These are phyloP conservation scores for Pocillopora verrucosa DNA, from an alignment of 64 coral and sea anemone species.

Conservation along the genomic window DNA sequence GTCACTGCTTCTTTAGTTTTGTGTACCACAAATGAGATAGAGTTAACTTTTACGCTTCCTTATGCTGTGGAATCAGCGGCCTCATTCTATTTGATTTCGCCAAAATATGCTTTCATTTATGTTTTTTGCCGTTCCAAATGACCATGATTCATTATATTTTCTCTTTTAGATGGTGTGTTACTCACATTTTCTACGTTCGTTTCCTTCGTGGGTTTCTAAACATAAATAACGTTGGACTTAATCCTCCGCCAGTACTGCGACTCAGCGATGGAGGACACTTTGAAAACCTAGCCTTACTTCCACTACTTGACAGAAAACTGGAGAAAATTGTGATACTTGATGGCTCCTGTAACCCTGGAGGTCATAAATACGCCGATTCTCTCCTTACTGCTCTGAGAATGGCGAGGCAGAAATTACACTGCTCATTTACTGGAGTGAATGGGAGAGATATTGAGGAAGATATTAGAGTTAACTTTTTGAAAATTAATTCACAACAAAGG, in stretches of 20 bases:
- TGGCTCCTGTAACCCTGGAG: constrained; percentile 6
- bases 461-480: constrained; percentile 22
- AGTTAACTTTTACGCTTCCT: no score
- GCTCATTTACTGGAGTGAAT: constrained; percentile 1
- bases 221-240: neutral
- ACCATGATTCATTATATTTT: neutral
- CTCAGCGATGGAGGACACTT: constrained; percentile 67
- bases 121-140: no score
- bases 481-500: neutral
- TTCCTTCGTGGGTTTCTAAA: constrained; percentile 47
- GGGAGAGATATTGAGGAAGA: constrained; percentile 16
- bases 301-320: constrained; percentile 26
- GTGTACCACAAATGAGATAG: no score
- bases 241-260: constrained; percentile 36
- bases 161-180: neutral
- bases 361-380: constrained; percentile 17
- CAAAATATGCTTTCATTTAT: no score
- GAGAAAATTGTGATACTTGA: constrained; percentile 20
- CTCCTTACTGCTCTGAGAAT: neutral
- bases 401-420: constrained; percentile 11
- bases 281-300: constrained; percentile 47
- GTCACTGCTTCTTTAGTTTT: no score
- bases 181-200: constrained; percentile 1
- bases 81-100: no score
- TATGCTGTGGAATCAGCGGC: no score